Base-by-base conservation (phyloP, 2,797 vertebrate species). In the Paguma larvata region DNA sequence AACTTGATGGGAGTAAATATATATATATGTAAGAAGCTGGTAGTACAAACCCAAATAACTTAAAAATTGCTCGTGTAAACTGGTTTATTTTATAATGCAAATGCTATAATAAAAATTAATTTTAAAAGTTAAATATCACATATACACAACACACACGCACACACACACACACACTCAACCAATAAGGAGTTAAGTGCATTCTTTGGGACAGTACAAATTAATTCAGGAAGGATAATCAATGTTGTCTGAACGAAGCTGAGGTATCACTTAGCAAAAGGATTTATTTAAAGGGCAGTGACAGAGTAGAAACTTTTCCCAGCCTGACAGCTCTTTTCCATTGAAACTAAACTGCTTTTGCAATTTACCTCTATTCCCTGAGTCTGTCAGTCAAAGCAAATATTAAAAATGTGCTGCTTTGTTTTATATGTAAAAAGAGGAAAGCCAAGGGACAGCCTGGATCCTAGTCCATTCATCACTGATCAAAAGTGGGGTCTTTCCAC, bases 361-460 rank as follows among this genome's bases (percentile, higher is more conserved):
- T 85, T 92, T 51, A 86, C 27, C 1, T 85, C 89, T 84, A 27
- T 65, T 89, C 30, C 79, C 83, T 89, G 79, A 72, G 65, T 32
- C 78, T 93, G 48, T 67, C 85, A 38, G 5, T 96, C 75, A 91
- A 70, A 95, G 48, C 25, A 41, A 30, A 38, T 27, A 46, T 70
- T 63, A 65, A 85, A 87, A 21, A 73, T 25, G 48, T 72, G 44
- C 48, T 78, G 44, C 10, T 90, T 82, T 86, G 41, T 75, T 92
- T 95, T 85, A 62, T 15, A 44, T 15, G 44, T 91, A 95, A 93
- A 78, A 93, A 62, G 82, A 96, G 91, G 85, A 82, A 90, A 95
- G 30, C 16, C 67, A 53, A 44, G 67, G 80, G 75, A 89, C 9
- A 63, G 12, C 25, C 56, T 82, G 56, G n/a, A 6, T 89, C 41